These are phyloP conservation scores for Porphyrio hochstetteri DNA, from an alignment of 2,113 vertebrate genomes.

Conservation along the genomic window DNA sequence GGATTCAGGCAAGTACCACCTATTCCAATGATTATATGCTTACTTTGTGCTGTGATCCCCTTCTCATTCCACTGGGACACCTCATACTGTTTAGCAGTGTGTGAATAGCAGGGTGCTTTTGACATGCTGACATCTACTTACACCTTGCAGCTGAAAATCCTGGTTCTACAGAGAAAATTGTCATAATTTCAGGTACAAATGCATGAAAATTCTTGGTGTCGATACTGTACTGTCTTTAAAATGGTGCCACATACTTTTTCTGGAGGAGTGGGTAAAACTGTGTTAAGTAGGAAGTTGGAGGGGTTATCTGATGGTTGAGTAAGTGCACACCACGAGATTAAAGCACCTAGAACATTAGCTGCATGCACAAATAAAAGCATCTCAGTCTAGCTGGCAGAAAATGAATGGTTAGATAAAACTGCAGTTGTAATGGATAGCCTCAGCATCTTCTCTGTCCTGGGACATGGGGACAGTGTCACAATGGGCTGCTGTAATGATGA, in stretches of 20 bases:
- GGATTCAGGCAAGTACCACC: neutral
- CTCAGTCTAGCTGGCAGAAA: neutral
- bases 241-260: constrained; percentile 5
- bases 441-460: neutral
- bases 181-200: constrained; percentile 59
- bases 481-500: neutral
- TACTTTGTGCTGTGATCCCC: neutral
- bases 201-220: constrained; percentile 52
- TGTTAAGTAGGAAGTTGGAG: neutral
- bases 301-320: constrained; percentile 6
- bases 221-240: constrained; percentile 14
- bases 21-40: constrained; percentile 32
- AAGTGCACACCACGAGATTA: neutral
- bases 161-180: constrained; percentile 53
- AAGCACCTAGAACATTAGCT: neutral
- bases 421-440: neutral
- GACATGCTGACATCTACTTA: constrained; percentile 54
- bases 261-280: neutral
- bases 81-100: constrained; percentile 16
- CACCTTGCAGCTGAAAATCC: constrained; percentile 39
- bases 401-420: neutral
- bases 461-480: neutral
- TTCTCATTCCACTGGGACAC: constrained; percentile 21
- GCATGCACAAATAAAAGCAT: neutral
- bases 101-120: constrained; percentile 51